Base-by-base conservation (phyloP, 2,888 invertebrate species). In the Cabera pusaria region DNA sequence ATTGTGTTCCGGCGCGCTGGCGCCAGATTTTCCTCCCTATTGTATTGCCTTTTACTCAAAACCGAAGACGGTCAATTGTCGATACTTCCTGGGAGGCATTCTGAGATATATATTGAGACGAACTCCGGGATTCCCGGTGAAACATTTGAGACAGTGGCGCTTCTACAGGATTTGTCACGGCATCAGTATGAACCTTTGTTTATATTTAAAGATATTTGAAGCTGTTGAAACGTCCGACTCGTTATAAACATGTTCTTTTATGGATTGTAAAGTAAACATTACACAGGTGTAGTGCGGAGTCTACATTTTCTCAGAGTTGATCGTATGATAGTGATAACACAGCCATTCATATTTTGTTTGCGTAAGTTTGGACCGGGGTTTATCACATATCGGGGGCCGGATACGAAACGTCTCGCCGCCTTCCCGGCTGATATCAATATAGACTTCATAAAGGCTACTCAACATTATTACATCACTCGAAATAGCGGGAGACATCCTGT, bases 1-100 rank as follows among this genome's bases (percentile, higher is more conserved):
- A 64, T 74, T 63, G 32, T 28, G 19, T 39, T 36, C 39, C 82
- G 84, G 72, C 81, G 36, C 44, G 56, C 64, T 78, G 86, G 86
- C 87, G 87, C 87, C 87, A 75, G 70, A 70, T 64, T 63, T 59
- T 61, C 59, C 51, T 40, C 52, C 44, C 69, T 59, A 72, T 79
- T 84, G 78, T 82, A 43, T 49, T 66, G 50, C 46, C 59, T 59
- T 62, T 73, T 67, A 59, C 72, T 54, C 38, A 44, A 49, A 42
- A 44, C 52, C 40, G 41, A 63, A 50, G 49, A 60, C 56, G 51
- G 49, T 48, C 58, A 61, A 64, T 68, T 62, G 64, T 64, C 50
- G 57, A 57, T 59, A 60, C 59, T 59, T 59, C 56, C 60, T 55
- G 61, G 64, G 61, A 65, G 59, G 58, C 53, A 53, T 61, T 63